Percentiles rank a stretch among this genome's conserved stretches.
Evolutionary conservation across 2,888 invertebrate species (phyloP).

Genomic region (Tenodera sinensis): DNA sequence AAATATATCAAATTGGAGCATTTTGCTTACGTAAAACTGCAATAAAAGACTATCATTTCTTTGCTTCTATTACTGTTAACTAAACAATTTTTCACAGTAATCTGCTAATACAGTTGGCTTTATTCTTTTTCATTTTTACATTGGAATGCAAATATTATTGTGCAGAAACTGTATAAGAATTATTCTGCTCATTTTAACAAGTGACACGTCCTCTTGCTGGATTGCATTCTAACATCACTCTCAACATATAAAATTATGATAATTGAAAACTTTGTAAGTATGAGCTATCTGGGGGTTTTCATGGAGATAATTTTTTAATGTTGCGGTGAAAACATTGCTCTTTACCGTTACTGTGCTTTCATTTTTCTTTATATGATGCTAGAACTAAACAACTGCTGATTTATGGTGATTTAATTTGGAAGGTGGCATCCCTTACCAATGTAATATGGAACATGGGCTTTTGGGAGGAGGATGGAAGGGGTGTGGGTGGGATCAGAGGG

Average conservation of each 20-base stretch:
- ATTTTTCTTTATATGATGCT: background rate
- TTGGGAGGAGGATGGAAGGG: background rate
- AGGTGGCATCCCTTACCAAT: slow-evolving; percentile 1
- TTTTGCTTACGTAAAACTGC: slow-evolving; percentile 25
- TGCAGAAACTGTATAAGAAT: background rate
- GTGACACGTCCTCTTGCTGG: background rate
- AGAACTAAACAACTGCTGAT: background rate
- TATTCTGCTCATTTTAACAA: background rate
- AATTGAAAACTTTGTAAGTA: background rate
- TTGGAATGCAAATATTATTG: background rate
- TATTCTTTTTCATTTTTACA: background rate
- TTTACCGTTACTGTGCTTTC: background rate
- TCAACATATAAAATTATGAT: slow-evolving; percentile 5
- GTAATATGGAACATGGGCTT: background rate
- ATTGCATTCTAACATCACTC: background rate
- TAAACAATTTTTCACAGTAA: background rate
- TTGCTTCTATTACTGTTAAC: background rate
- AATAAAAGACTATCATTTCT: slow-evolving; percentile 20
- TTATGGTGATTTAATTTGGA: background rate
- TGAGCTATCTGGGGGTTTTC: background rate
- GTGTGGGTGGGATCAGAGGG: background rate
- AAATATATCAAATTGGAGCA: slow-evolving; percentile 27
- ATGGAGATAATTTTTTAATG: background rate
- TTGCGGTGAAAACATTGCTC: background rate
- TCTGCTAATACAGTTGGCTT: background rate